Base-by-base conservation (phyloP, 1,140 invertebrate genomes). In the Potamilus streckersoni region DNA sequence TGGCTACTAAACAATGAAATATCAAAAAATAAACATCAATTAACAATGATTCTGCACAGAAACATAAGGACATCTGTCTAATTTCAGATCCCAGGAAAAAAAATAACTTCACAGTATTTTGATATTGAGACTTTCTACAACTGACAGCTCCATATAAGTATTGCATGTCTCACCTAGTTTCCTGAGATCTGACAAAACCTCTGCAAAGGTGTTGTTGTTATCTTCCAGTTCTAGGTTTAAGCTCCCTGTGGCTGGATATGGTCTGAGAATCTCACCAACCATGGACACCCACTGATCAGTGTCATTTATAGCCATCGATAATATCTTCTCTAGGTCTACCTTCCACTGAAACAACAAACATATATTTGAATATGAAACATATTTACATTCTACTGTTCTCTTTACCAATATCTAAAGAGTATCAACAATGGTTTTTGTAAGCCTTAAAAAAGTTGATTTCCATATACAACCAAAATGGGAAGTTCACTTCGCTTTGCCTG, bases 221-320 rank as follows among this genome's bases (percentile, higher is more conserved):
- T 97, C 96, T 84, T 97, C 95, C 27, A 91, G 84, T 88, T 96
- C 94, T 76, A 95, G 94, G 85, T 98, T 97, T 59, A 98, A 92
- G 65, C 94, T 85, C 19, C 95, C 96, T 13, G 94, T 94, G 0
- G 94, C 93, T 60, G 97, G 96, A 89, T 95, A 97, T 0, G 95
- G 96, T 87, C 96, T 96, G 91, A 99, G 94, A 73, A 97, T 95
- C 91, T 99, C 97, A 17, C 95, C 96, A 79, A 98, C 91, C 95
- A 98, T 98, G 0, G 96, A 95, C 16, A 99, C 97, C 97, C 97
- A 99, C 78, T 97, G 93, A 88, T 99, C 97, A 64, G 94, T 95
- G 89, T 98, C 97, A 79, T 90, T 86, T 76, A 95, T 92, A 17
- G 96, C 97, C 75, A 97, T 94, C 88, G 97, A 95, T 82, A 98